Evolutionary conservation across 2,113 vertebrate species (phyloP), one percentile per base, ranked within the genome.

Genomic region (Jaculus jaculus): DNA sequence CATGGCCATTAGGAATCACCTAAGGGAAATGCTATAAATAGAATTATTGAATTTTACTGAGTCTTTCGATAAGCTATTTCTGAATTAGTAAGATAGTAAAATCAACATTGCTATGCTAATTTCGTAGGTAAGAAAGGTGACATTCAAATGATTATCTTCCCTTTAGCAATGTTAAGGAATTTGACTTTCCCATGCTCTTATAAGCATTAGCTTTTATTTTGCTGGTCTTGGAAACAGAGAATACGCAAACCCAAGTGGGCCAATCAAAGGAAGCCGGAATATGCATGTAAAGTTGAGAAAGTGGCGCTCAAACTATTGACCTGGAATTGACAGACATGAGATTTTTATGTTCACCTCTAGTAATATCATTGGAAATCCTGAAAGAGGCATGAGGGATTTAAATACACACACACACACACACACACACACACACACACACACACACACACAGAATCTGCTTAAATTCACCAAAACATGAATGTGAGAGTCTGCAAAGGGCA

Each of bases 301-400:
- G 47, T 39, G 8, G 34, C 32, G 17, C 54, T 85, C 71, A 86
- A 73, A 90, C 37, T 69, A 42, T 28, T 66, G 8, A 82, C 87
- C 51, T 88, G 10, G 28, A 74, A 2, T 94, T 84, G 73, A 63
- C 6, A 34, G 65, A 83, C 77, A 77, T 34, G 78, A 81, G 37
- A 74, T 89, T 93, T 65, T 92, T 21, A 58, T 37, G 16, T 79
- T 92, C 37, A 75, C 42, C 69, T 91, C 69, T 90, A 78, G 30
- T 32, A 86, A 80, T 74, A 39, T 39, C 74, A 91, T 89, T 83
- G 32, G 42, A 95, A 86, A 91, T 73, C 65, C 93, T 85, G n/a
- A 82, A 82, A 94, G 32, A 89, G 93, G 58, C 32, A 58, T 24
- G 3, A 54, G 20, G 15, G 54, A 16, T 54, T 80, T 86, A n/a